A percentile compares a stretch with the other conserved stretches of the same genome.
Evolutionary conservation across 2,797 vertebrate species (phyloP).

Genomic region (Alca torda): DNA sequence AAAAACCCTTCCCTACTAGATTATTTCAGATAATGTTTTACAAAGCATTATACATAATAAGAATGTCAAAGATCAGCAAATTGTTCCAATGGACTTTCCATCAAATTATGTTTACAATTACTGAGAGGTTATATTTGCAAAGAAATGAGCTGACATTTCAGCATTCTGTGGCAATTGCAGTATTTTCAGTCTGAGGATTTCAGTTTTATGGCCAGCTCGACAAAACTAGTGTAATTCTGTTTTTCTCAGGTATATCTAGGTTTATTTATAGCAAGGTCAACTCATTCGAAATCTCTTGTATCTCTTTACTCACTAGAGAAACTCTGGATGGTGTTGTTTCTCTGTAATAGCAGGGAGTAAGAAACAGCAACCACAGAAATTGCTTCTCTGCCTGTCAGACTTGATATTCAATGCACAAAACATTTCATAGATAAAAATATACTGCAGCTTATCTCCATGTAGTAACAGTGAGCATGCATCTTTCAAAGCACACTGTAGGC

Average conservation of each 20-base stretch:
- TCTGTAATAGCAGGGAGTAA: background rate
- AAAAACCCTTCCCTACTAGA: background rate
- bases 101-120: constrained; percentile 40
- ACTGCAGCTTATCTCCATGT: constrained; percentile 16
- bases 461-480: background rate
- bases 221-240: constrained; percentile 5
- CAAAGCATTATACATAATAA: constrained; percentile 5
- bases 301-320: constrained; percentile 35
- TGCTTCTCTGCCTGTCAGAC: constrained; percentile 15
- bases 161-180: background rate
- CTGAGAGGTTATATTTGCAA: constrained; percentile 2
- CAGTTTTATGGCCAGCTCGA: background rate
- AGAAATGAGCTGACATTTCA: constrained; percentile 42
- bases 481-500: background rate
- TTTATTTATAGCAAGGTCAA: constrained; percentile 36
- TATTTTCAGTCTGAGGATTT: constrained; percentile 7
- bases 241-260: constrained; percentile 5
- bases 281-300: background rate
- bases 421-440: constrained; percentile 33
- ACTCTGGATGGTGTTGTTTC: background rate
- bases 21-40: constrained; percentile 18
- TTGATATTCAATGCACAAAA: constrained; percentile 44
- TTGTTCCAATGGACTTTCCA: constrained; percentile 23
- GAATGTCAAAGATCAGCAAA: constrained; percentile 33
- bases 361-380: constrained; percentile 5